Evolutionary conservation across 2,888 invertebrate genomes (phyloP), one percentile per base, ranked within the genome.

Genomic region (Tholera decimalis): DNA sequence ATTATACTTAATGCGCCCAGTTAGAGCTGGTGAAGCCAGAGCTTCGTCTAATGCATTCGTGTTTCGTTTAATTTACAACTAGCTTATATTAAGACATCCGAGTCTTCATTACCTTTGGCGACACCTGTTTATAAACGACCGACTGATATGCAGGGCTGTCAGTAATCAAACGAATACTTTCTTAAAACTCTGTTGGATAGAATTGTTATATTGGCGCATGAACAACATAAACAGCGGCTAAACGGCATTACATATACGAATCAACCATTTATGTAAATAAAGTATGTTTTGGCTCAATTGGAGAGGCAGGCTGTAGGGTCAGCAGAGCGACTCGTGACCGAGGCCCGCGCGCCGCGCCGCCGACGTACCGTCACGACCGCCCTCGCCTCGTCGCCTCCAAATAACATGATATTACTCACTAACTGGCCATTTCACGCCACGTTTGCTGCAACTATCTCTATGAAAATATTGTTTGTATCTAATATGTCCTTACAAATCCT

Each of bases 341-440:
- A 82, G 84, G 87, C 87, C 86, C 73, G 87, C 88, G 89, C 89
- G 35, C 86, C 86, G n/a, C 80, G 80, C 56, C 84, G 80, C 56
- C 84, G 80, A 79, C 79, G 86, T 82, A 80, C 75, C 89, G 91
- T 93, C 94, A 94, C 95, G 94, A 93, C 86, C 86, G 89, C 88
- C 89, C 84, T 88, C 88, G 88, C 91, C 89, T 90, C 91, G 90
- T 92, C 91, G 88, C 87, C 87, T 88, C 89, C 90, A 91, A 92
- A 94, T 92, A 92, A 94, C 94, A 92, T 91, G 92, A 92, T 93
- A 93, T 93, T 94, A 92, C 92, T 93, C 90, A 92, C 93, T 94
- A 93, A 94, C 94, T 92, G 93, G 91, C 92, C 91, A 93, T 93
- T 94, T 94, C 93, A 93, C 94, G 93, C 94, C 90, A 89, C 87